phyloP scores from a whole-genome alignment of 2,797 vertebrate species.

The Pogonophryne albipinna region DNA sequence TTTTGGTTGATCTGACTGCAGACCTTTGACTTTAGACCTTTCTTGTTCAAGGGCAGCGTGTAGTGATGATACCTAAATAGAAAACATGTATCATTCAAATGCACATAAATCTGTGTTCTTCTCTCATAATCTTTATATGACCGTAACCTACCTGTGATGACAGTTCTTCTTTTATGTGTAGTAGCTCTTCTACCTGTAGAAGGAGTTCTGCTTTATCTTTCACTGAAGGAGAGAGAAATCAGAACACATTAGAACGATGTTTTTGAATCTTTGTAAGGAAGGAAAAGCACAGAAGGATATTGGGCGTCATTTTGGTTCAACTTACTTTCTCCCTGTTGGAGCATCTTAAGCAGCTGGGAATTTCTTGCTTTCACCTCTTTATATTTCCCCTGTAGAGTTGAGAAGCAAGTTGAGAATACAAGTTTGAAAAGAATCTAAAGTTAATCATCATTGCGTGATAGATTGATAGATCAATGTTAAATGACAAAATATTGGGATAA shows the following conservation, averaged over 20 bases:
- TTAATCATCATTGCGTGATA: no score
- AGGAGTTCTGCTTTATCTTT: conserved; percentile 98
- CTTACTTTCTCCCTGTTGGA: conserved; percentile 97
- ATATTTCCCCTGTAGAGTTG: conserved; percentile 87
- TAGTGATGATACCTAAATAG: conserved; percentile 88
- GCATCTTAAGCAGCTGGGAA: conserved; percentile 93
- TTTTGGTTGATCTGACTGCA: conserved; percentile 93
- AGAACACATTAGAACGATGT: background rate
- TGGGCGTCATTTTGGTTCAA: conserved; percentile 32
- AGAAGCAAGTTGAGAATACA: background rate
- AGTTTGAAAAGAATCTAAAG: no score
- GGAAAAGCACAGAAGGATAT: background rate
- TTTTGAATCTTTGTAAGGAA: background rate
- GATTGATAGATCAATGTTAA: background rate
- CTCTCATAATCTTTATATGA: background rate
- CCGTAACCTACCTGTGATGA: conserved; percentile 88
- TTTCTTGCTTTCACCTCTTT: conserved; percentile 97
- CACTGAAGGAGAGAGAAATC: conserved; percentile 82
- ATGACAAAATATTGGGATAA: background rate
- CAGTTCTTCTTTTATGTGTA: conserved; percentile 95
- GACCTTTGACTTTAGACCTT: conserved; percentile 93
- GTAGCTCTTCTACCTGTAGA: conserved; percentile 92
- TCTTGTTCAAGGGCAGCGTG: conserved; percentile 94
- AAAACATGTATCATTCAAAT: background rate
- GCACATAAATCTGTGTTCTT: background rate